Base-by-base conservation (phyloP, 2,113 vertebrate species). In the Phalacrocorax aristotelis region DNA sequence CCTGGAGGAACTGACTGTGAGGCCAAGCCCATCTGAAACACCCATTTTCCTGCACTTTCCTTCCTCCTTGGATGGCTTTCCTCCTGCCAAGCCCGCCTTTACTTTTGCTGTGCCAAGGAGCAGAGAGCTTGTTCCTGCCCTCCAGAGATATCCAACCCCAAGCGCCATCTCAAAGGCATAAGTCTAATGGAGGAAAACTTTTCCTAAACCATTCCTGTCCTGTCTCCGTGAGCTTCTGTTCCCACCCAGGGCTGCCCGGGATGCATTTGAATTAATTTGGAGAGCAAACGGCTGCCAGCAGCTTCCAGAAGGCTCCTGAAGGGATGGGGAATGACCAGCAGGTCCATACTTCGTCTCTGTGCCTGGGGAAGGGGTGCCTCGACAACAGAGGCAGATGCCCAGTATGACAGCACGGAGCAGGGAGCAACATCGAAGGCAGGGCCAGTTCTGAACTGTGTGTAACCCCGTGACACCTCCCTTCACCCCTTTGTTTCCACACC, bases 101-200 rank as follows among this genome's bases (percentile, higher is more conserved):
- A 27, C 55, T 83, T 78, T 48, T 8, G 1, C 30, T 52, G 29
- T 55, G 21, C 42, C 40, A 23, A 29, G 89, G 21, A 74, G 55
- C 23, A 57, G 30, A 42, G n/a, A 71, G 71, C 25, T 89, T 0
- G 0, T 42, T 77, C 51, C 55, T 93, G 22, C 34, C 21, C 46
- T 60, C 22, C 22, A 22, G 57, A 58, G 25, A 74, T 6, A 10
- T 7, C 0, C 0, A 26, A 20, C 15, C 27, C n/a, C 4, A 14
- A 68, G 30, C 4, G 4, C 8, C 34, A 20, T 17, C 49, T 57
- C 0, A 0, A 89, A 69, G 52, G 49, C 26, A 26, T 3, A 0
- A 65, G 13, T 52, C 66, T 65, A 11, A 57, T 6, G 15, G 30
- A 72, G 22, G 2, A 61, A 57, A 87, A 48, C 17, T 3, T 0